Percentiles rank a stretch among this genome's conserved stretches.
Conservation (phyloP, 2,113 vertebrate genomes). For the Osmerus eperlanus region DNA sequence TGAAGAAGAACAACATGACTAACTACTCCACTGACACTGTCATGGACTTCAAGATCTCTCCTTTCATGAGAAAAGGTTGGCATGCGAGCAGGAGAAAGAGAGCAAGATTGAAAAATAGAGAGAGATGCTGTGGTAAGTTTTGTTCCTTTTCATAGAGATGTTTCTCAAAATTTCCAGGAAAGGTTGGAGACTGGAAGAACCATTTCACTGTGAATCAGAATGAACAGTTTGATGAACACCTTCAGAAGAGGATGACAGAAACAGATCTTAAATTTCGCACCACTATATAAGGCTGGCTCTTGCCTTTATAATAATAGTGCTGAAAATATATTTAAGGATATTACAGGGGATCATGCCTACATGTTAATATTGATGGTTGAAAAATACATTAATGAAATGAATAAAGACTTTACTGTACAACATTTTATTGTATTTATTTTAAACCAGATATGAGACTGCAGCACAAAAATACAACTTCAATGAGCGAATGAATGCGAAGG, state of each 20-base stretch:
- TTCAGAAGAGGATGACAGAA: constrained; percentile 5
- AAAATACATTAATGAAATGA: no score
- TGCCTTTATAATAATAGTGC: background rate
- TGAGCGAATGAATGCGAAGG: constrained; percentile 33
- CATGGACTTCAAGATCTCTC: constrained; percentile 49
- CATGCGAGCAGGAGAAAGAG: no score
- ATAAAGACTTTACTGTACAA: no score
- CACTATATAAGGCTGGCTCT: background rate
- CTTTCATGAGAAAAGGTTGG: constrained; percentile 57
- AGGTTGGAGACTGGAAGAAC: constrained; percentile 24
- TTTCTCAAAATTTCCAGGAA: constrained; percentile 5
- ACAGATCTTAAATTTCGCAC: background rate
- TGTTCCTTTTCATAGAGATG: background rate
- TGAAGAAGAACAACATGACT: constrained; percentile 67
- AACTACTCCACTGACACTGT: constrained; percentile 55
- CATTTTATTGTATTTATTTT: constrained; percentile 53
- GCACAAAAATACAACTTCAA: constrained; percentile 54
- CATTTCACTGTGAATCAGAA: background rate
- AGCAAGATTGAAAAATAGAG: no score
- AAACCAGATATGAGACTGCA: constrained; percentile 59
- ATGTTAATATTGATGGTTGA: no score
- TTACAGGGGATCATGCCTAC: no score
- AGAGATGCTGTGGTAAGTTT: background rate
- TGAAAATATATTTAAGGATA: background rate
- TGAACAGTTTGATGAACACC: constrained; percentile 12